A percentile compares a stretch with the other conserved stretches of the same genome.
These are phyloP conservation scores for Acrobasis consociella DNA, from an alignment of 2,888 invertebrate species.

Conservation along the genomic window DNA sequence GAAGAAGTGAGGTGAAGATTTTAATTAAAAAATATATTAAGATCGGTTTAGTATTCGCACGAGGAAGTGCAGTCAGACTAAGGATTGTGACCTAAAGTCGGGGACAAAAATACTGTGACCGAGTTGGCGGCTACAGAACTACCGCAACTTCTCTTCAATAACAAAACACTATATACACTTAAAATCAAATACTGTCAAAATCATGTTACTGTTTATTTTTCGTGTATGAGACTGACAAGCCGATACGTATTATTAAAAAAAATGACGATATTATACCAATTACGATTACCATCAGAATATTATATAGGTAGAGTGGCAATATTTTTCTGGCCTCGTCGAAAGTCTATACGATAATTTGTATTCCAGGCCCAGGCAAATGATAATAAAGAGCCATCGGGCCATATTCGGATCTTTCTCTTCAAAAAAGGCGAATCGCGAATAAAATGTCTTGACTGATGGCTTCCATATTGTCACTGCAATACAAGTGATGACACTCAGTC, in stretches of 20 bases:
- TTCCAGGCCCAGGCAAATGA: conserved; percentile 50
- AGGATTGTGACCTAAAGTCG: conserved; percentile 45
- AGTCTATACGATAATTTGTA: conserved; percentile 48
- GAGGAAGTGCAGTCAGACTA: conserved; percentile 12
- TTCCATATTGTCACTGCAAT: conserved; percentile 46
- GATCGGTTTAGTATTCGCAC: background rate
- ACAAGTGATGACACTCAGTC: conserved; percentile 43
- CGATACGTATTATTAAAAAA: too few species aligned
- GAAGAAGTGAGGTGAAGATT: background rate
- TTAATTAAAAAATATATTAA: background rate
- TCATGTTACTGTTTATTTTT: too few species aligned
- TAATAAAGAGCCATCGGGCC: conserved; percentile 50
- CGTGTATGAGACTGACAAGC: too few species aligned
- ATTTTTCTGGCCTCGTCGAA: conserved; percentile 42
- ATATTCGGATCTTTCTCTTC: conserved; percentile 46
- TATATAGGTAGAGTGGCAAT: conserved; percentile 48
- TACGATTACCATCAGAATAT: conserved; percentile 45
- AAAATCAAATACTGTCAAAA: background rate
- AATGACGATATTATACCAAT: conserved; percentile 31
- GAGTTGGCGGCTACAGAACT: conserved; percentile 61
- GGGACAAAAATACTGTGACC: conserved; percentile 63
- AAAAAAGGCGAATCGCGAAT: conserved; percentile 53
- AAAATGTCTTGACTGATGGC: conserved; percentile 40
- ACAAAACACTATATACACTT: conserved; percentile 24
- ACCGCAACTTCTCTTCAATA: conserved; percentile 42